Evolutionary conservation across 2,797 vertebrate genomes (phyloP).

Genomic region (Bradypodion pumilum): DNA sequence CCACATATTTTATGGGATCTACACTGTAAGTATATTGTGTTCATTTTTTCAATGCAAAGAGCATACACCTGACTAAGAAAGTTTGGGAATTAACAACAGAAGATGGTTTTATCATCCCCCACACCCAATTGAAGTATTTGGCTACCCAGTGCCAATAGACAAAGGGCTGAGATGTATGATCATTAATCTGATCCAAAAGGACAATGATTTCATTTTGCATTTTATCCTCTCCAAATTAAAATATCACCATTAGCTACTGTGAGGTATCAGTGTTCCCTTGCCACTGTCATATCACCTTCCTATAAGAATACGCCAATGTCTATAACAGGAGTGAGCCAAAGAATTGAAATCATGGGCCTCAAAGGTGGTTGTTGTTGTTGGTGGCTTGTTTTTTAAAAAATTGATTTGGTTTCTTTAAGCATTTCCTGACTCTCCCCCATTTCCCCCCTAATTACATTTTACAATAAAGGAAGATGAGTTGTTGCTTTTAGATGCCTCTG

Average conservation of each 20-base stretch:
- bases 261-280: background rate
- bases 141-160: background rate
- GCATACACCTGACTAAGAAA: background rate
- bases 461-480: no score
- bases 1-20: background rate
- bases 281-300: background rate
- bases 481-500: no score
- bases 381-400: no score
- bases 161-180: background rate
- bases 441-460: no score
- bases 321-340: background rate
- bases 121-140: background rate
- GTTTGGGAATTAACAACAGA: slow-evolving; percentile 5
- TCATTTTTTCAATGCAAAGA: slow-evolving; percentile 1
- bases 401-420: no score
- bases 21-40: background rate
- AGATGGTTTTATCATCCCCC: background rate
- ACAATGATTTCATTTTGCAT: background rate
- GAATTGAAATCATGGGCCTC: no score
- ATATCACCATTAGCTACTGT: background rate
- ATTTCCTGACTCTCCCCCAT: no score
- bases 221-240: slow-evolving; percentile 1
- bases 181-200: slow-evolving; percentile 16
- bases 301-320: background rate
- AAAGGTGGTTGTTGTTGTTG: no score